Evolutionary conservation across 2,888 invertebrate species (phyloP), one percentile per base, ranked within the genome.

Genomic region (Leptopterna dolabrata): DNA sequence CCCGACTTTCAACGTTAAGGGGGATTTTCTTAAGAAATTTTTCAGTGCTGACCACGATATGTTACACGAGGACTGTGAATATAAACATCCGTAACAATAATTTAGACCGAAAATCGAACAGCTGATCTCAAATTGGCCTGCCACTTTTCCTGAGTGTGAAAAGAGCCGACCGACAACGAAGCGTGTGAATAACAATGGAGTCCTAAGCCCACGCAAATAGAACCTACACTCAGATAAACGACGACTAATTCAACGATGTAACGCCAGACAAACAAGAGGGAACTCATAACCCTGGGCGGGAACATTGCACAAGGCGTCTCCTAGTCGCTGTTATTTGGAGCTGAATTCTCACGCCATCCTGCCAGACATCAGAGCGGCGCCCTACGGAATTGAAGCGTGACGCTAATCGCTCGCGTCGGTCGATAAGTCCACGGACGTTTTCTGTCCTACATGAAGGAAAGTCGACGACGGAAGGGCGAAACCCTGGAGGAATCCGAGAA

Each of bases 341-440:
- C 78, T 11, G 78, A 45, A 45, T 78, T 78, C 78, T 78, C 78
- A 78, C 78, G 78, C 78, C 45, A 78, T 78, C 45, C 45, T 24
- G 78, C 78, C n/a, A 78, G 78, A 78, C 78, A 45, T 78, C 41
- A 16, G 78, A 78, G 78, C 47, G 78, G 78, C 78, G 78, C 78
- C 78, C 47, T 43, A 45, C 19, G 78, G 78, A 78, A 78, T 78
- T 78, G 78, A 78, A 78, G 78, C 78, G 78, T 78, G 78, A 78
- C 78, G 78, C 45, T 78, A 78, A 78, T 78, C 78, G 78, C 41
- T 78, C 78, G 27, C 41, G 19, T 14, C 36, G 73, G 73, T 73
- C 73, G 73, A 73, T 73, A 73, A n/a, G 14, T 73, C 73, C 73
- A 73, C 19, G 73, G 73, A 73, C 73, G 73, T 41, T 36, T 30